Evolutionary conservation across 2,888 invertebrate genomes (phyloP).

Genomic region (Orthosia gracilis): DNA sequence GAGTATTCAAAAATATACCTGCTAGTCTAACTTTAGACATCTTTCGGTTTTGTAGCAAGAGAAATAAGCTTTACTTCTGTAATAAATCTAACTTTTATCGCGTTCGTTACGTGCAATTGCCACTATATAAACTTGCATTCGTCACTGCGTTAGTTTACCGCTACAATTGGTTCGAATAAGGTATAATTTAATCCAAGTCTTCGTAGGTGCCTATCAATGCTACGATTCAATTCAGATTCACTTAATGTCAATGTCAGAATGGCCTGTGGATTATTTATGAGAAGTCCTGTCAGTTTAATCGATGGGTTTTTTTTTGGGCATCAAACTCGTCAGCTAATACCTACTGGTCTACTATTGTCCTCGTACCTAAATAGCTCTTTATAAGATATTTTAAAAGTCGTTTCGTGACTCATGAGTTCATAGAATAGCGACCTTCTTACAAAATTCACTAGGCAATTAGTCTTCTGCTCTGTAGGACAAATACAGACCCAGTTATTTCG

Average conservation of each 20-base stretch:
- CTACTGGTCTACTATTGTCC: constrained; percentile 14
- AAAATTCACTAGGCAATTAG: constrained; percentile 41
- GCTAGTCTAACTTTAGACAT: neutral
- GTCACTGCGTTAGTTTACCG: neutral
- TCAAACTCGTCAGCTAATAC: constrained; percentile 6
- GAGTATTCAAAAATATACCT: too few relatives aligned
- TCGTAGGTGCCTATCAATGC: neutral
- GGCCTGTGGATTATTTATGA: neutral
- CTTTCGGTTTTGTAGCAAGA: neutral
- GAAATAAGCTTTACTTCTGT: neutral
- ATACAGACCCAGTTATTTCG: constrained; percentile 69
- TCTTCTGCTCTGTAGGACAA: constrained; percentile 61
- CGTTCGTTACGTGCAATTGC: constrained; percentile 10
- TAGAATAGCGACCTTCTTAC: constrained; percentile 43
- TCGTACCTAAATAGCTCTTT: constrained; percentile 23
- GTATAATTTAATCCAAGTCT: neutral
- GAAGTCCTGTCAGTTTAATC: neutral
- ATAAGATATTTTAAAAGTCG: constrained; percentile 46
- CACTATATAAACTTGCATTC: constrained; percentile 33
- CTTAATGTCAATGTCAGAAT: constrained; percentile 16
- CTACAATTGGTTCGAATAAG: constrained; percentile 19
- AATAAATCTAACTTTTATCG: constrained; percentile 12
- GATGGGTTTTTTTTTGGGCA: constrained; percentile 12
- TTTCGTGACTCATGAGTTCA: constrained; percentile 57
- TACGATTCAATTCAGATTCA: neutral